These are phyloP conservation scores for Protomyctophum bolini DNA, from an alignment of 2,113 vertebrate genomes.

Conservation along the genomic window DNA sequence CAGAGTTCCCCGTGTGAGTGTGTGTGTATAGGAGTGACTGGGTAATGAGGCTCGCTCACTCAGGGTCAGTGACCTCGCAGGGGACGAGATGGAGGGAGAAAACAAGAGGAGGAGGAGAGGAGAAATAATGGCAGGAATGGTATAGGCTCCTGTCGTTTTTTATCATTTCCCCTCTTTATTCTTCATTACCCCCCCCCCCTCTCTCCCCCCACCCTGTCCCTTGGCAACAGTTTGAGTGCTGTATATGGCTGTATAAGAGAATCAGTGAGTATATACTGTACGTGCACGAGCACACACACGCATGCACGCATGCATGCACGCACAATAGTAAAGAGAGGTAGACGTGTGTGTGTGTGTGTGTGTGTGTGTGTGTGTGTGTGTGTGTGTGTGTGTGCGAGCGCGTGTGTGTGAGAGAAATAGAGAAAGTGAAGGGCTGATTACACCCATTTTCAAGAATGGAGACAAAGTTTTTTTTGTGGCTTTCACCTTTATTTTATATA, in stretches of 20 bases:
- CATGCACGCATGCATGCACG: no score
- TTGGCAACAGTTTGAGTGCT: conserved; percentile 59
- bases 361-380: no score
- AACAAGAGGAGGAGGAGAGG: conserved; percentile 20
- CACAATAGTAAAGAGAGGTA: no score
- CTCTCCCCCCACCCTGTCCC: conserved; percentile 17
- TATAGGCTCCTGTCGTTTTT: conserved; percentile 13
- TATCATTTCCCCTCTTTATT: conserved; percentile 56
- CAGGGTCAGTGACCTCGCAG: conserved; percentile 60
- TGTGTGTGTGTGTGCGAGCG: no score
- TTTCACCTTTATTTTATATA: no score
- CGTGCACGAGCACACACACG: no score
- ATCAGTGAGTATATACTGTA: background rate
- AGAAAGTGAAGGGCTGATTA: background rate
- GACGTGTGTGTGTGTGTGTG: no score
- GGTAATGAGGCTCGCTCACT: conserved; percentile 73
- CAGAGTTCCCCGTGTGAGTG: conserved; percentile 30
- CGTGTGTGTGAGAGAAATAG: no score
- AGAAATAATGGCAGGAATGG: conserved; percentile 31
- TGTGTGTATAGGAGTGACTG: conserved; percentile 57
- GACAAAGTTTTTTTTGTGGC: no score
- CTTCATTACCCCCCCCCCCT: background rate
- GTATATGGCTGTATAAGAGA: conserved; percentile 27
- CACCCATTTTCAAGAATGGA: background rate
- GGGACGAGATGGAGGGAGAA: conserved; percentile 36